Conservation (phyloP, 2,797 vertebrate genomes). For the Neostethus bicornis region DNA sequence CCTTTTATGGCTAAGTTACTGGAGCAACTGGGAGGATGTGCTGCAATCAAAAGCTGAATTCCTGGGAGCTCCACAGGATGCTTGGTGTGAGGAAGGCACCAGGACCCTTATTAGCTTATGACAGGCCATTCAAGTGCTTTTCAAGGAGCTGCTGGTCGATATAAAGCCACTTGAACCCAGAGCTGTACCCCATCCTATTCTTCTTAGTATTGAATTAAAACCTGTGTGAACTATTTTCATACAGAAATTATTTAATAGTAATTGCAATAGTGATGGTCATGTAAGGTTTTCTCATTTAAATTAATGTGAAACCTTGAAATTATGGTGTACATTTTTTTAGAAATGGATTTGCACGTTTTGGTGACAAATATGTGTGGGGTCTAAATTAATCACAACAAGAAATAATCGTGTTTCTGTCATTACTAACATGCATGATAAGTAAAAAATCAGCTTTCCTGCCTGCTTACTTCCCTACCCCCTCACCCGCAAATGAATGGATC, state of each 20-base stretch:
- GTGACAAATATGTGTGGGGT: conserved; percentile 1
- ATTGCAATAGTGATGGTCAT: background rate
- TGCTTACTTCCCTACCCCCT: background rate
- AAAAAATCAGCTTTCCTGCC: conserved; percentile 27
- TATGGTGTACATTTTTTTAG: background rate
- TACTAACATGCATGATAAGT: conserved; percentile 33
- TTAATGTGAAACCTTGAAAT: conserved; percentile 1
- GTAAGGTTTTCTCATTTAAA: background rate
- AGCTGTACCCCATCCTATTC: conserved; percentile 26
- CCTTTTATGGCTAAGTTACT: conserved; percentile 95
- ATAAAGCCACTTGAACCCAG: conserved; percentile 39
- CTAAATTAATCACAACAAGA: conserved; percentile 22
- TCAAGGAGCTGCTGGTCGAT: conserved; percentile 42
- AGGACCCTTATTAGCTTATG: conserved; percentile 72
- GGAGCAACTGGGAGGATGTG: conserved; percentile 90
- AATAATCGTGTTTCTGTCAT: conserved; percentile 12
- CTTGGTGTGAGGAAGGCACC: conserved; percentile 81
- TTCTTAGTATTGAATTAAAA: background rate
- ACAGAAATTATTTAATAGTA: background rate
- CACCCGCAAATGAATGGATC: conserved; percentile 39
- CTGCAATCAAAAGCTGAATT: conserved; percentile 92
- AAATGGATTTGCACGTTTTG: background rate
- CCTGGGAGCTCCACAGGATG: conserved; percentile 87
- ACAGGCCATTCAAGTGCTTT: conserved; percentile 74
- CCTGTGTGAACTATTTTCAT: no score